These are phyloP conservation scores for Lysiphlebus fabarum DNA, from an alignment of 1,140 invertebrate genomes.

Conservation along the genomic window DNA sequence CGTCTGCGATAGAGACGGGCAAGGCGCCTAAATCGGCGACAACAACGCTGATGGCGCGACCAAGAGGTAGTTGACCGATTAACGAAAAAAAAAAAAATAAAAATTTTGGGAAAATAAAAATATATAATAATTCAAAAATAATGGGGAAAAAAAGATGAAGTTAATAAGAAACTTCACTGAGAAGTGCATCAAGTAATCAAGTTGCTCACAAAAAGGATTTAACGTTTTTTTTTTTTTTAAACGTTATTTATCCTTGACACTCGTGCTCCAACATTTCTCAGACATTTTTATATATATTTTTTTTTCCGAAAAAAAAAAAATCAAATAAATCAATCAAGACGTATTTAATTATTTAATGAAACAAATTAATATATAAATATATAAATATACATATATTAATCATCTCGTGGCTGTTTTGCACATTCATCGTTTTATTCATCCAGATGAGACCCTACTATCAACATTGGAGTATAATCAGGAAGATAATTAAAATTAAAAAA, in stretches of 20 bases:
- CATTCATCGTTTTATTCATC: conserved; percentile 2
- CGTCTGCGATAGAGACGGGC: conserved; percentile 49
- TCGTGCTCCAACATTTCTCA: no score
- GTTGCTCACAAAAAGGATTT: not conserved
- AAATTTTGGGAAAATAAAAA: no score
- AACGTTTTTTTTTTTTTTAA: conserved; percentile 5
- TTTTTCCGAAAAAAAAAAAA: not conserved
- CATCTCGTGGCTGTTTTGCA: conserved; percentile 5
- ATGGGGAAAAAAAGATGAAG: not conserved
- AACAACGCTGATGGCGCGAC: conserved; percentile 16
- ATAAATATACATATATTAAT: not conserved
- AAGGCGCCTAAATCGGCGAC: conserved; percentile 15
- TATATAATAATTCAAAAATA: no score
- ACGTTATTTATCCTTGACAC: not conserved
- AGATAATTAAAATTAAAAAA: no score
- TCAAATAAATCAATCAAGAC: not conserved
- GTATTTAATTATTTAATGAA: no score
- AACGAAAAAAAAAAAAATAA: not conserved
- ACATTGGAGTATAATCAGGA: no score
- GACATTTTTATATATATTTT: no score
- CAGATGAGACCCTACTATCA: not conserved
- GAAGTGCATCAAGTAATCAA: not conserved
- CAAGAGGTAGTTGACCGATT: conserved; percentile 22
- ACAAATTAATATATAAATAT: no score
- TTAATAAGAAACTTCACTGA: not conserved